Percentiles rank a stretch among this genome's conserved stretches.
These are phyloP conservation scores for Tinea trinotella DNA, from an alignment of 2,888 invertebrate genomes.

Conservation along the genomic window DNA sequence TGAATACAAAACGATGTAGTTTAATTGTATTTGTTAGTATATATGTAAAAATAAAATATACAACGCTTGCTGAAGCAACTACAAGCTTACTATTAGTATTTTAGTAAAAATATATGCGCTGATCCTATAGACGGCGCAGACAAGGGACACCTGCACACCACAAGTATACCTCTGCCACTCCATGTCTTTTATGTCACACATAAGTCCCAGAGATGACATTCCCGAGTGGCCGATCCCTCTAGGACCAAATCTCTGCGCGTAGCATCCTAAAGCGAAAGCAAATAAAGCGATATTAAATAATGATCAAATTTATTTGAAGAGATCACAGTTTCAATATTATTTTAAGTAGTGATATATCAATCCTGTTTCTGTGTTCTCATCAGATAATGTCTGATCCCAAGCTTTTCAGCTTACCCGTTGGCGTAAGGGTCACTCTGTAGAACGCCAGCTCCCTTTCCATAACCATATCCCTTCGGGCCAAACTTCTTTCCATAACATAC, in stretches of 20 bases:
- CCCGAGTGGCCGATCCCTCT: slow-evolving; percentile 95
- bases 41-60: slow-evolving; percentile 25
- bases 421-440: slow-evolving; percentile 90
- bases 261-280: slow-evolving; percentile 84
- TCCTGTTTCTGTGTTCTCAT: slow-evolving; percentile 44
- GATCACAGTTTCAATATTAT: slow-evolving; percentile 36
- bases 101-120: slow-evolving; percentile 2
- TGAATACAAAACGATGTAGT: too few species aligned
- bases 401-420: slow-evolving; percentile 78
- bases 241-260: slow-evolving; percentile 95
- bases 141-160: slow-evolving; percentile 8
- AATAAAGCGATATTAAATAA: slow-evolving; percentile 46
- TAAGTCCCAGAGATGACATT: slow-evolving; percentile 86
- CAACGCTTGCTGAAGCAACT: slow-evolving; percentile 43
- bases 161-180: slow-evolving; percentile 79
- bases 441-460: slow-evolving; percentile 96
- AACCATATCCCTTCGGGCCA: slow-evolving; percentile 98
- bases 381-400: slow-evolving; percentile 50
- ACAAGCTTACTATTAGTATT: slow-evolving; percentile 32
- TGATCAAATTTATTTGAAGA: slow-evolving; percentile 36
- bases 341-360: not conserved
- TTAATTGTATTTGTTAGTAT: too few species aligned
- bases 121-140: slow-evolving; percentile 20
- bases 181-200: slow-evolving; percentile 86
- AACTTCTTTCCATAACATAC: slow-evolving; percentile 98